These are phyloP conservation scores for Benitochromis conjunctus DNA, from an alignment of 2,113 vertebrate genomes.

Conservation along the genomic window DNA sequence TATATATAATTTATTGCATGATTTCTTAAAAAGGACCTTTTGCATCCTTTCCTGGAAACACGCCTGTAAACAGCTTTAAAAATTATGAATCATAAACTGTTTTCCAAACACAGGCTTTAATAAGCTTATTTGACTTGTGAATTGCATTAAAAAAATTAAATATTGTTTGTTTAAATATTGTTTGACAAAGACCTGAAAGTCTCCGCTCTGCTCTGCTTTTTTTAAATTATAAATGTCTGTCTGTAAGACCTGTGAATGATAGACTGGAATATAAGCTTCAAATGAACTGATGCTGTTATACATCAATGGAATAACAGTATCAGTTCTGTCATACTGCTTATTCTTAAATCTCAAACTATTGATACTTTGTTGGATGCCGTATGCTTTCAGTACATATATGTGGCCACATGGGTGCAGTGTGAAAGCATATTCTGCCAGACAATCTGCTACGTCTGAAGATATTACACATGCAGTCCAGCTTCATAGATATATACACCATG, in stretches of 20 bases:
- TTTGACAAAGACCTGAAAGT: neutral
- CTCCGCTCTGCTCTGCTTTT: neutral
- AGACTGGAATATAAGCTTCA: neutral
- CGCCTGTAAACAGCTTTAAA: neutral
- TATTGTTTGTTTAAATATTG: neutral
- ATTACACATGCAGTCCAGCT: neutral
- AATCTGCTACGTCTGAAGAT: neutral
- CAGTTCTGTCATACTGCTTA: neutral
- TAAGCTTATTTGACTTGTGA: neutral
- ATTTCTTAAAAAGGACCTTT: neutral
- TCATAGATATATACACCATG: neutral
- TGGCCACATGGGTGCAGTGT: conserved; percentile 58
- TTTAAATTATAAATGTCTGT: neutral
- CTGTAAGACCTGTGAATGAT: neutral
- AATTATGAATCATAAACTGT: neutral
- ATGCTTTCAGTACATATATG: neutral
- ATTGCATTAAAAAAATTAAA: neutral
- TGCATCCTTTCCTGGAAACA: neutral
- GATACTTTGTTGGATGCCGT: neutral
- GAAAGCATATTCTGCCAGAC: neutral
- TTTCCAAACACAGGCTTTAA: neutral
- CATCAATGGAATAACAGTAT: neutral
- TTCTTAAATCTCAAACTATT: neutral
- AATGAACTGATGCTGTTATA: neutral
- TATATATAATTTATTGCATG: neutral